Evolutionary conservation across 1,140 invertebrate genomes (phyloP).

Genomic region (Drosophila paulistorum): DNA sequence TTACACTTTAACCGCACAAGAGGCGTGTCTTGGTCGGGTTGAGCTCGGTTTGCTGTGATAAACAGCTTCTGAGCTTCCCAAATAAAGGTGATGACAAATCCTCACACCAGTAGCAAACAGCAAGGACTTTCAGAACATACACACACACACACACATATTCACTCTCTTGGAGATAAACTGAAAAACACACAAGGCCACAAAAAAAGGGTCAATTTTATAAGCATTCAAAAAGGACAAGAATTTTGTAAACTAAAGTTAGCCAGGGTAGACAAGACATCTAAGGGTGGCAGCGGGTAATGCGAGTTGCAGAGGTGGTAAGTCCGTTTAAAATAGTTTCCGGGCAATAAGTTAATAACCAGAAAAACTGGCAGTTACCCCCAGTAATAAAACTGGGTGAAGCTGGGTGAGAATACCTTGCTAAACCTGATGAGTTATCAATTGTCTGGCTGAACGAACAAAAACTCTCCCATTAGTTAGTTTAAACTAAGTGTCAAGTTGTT

Average conservation of each 20-base stretch:
- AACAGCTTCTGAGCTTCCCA: slow-evolving; percentile 37
- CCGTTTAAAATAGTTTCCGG: slow-evolving; percentile 28
- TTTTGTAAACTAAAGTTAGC: slow-evolving; percentile 52
- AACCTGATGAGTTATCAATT: slow-evolving; percentile 50
- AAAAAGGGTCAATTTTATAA: slow-evolving; percentile 67
- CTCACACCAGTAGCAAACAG: slow-evolving; percentile 32
- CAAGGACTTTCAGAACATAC: slow-evolving; percentile 30
- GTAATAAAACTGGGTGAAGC: neutral
- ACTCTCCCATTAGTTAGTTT: neutral
- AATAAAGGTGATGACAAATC: slow-evolving; percentile 58
- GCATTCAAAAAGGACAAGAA: slow-evolving; percentile 56
- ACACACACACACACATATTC: slow-evolving; percentile 18
- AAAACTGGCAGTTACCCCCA: neutral
- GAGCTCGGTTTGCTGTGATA: slow-evolving; percentile 42
- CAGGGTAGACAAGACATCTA: neutral
- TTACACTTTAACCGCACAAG: slow-evolving; percentile 58
- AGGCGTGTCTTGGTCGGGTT: slow-evolving; percentile 47
- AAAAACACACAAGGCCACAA: slow-evolving; percentile 27
- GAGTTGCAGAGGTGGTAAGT: neutral
- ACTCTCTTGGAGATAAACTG: slow-evolving; percentile 1
- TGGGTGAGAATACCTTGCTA: slow-evolving; percentile 36
- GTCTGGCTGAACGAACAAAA: neutral
- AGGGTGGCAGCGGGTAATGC: neutral
- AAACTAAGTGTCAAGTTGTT: neutral
- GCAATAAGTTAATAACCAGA: slow-evolving; percentile 48